Evolutionary conservation across 1,140 invertebrate genomes (phyloP).

Genomic region (Pseudomyrmex sp.): DNA sequence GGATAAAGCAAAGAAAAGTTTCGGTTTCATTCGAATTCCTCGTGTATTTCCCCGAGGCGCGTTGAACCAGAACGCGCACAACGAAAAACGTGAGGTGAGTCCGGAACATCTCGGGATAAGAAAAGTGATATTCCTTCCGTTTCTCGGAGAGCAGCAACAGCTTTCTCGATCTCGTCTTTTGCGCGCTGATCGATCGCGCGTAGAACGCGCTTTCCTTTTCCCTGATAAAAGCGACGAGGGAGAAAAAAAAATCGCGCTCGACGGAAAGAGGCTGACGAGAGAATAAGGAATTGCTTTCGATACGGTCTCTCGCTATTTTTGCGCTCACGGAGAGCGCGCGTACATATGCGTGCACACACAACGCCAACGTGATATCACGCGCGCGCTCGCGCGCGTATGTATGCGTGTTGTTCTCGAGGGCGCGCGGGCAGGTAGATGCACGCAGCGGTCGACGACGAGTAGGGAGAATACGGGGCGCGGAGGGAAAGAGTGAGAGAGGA

Average conservation of each 20-base stretch:
- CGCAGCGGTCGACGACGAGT: slow-evolving; percentile 7
- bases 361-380: slow-evolving; percentile 5
- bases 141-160: not conserved
- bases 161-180: slow-evolving; percentile 35
- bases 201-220: slow-evolving; percentile 40
- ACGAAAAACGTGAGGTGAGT: slow-evolving; percentile 62
- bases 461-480: not conserved
- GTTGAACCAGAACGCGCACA: slow-evolving; percentile 32
- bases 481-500: not conserved
- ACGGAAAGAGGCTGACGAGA: slow-evolving; percentile 34
- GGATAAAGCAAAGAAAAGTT: no score
- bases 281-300: slow-evolving; percentile 67
- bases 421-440: slow-evolving; percentile 59
- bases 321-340: slow-evolving; percentile 53
- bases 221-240: slow-evolving; percentile 26
- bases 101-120: slow-evolving; percentile 10
- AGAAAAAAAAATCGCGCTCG: slow-evolving; percentile 15
- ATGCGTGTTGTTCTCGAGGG: slow-evolving; percentile 47
- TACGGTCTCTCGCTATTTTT: slow-evolving; percentile 76
- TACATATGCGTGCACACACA: not conserved
- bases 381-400: slow-evolving; percentile 8
- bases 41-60: not conserved
- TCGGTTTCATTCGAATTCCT: no score
- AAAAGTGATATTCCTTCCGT: slow-evolving; percentile 26
- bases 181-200: slow-evolving; percentile 10